A percentile compares a stretch with the other conserved stretches of the same genome.
Conservation (phyloP, 2,113 vertebrate genomes). For the Python bivittatus region DNA sequence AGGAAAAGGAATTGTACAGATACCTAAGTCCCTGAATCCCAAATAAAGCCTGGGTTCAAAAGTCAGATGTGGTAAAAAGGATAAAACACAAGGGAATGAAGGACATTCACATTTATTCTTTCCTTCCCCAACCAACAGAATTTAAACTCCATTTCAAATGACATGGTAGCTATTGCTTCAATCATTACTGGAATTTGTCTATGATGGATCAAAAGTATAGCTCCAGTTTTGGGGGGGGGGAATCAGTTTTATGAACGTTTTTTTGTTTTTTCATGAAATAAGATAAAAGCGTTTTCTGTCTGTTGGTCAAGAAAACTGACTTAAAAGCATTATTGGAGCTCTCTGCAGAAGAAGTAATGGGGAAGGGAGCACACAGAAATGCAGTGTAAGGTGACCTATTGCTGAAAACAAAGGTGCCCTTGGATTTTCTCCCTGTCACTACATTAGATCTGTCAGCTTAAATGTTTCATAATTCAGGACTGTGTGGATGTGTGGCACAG, state of each 20-base stretch:
- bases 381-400: constrained; percentile 46
- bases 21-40: constrained; percentile 3
- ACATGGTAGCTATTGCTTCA: constrained; percentile 36
- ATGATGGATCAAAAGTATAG: constrained; percentile 46
- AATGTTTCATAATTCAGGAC: constrained; percentile 33
- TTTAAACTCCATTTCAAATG: constrained; percentile 57
- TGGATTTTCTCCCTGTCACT: constrained; percentile 34
- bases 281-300: neutral
- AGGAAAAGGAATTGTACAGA: neutral
- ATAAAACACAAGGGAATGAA: neutral
- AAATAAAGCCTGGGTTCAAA: constrained; percentile 8
- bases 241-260: constrained; percentile 23
- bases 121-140: constrained; percentile 27
- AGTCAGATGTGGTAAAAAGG: constrained; percentile 28
- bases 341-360: neutral
- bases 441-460: constrained; percentile 20
- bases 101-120: constrained; percentile 2
- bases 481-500: neutral
- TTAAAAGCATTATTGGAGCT: constrained; percentile 27
- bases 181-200: neutral
- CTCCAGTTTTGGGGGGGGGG: constrained; percentile 38
- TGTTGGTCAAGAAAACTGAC: neutral
- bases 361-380: neutral
- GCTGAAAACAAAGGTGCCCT: constrained; percentile 2
- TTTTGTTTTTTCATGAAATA: neutral